Evolutionary conservation across 2,888 invertebrate genomes (phyloP).

Genomic region (Hirtodrosophila trivittata): DNA sequence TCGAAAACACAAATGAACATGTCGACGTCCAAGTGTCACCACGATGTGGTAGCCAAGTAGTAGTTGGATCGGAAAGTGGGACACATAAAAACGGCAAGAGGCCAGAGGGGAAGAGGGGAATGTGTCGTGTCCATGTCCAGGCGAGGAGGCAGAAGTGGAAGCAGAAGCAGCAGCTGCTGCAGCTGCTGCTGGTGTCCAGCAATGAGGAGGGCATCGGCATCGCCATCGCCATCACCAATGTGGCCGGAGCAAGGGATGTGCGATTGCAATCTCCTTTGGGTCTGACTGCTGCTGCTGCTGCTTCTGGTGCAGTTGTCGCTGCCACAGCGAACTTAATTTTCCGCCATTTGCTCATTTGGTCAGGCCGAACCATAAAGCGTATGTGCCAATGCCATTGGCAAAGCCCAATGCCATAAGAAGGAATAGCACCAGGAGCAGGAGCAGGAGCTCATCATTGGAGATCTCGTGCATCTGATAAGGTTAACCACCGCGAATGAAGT

Average conservation of each 20-base stretch:
- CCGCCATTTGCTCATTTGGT: slow-evolving; percentile 73
- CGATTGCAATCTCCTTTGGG: slow-evolving; percentile 69
- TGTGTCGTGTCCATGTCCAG: slow-evolving; percentile 49
- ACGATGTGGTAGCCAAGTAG: slow-evolving; percentile 44
- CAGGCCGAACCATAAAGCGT: slow-evolving; percentile 62
- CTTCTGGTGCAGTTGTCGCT: slow-evolving; percentile 53
- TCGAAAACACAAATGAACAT: slow-evolving; percentile 63
- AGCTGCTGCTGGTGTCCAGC: slow-evolving; percentile 50
- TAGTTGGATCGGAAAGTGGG: slow-evolving; percentile 21
- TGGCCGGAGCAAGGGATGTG: slow-evolving; percentile 39
- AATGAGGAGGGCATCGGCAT: slow-evolving; percentile 42
- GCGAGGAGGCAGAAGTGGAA: background rate
- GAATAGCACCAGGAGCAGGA: slow-evolving; percentile 10
- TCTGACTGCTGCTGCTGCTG: slow-evolving; percentile 37
- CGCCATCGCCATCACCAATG: slow-evolving; percentile 4
- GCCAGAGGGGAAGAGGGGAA: slow-evolving; percentile 3
- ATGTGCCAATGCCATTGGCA: slow-evolving; percentile 51
- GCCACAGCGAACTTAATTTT: slow-evolving; percentile 63
- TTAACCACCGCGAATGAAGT: slow-evolving; percentile 60
- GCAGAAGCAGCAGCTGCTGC: slow-evolving; percentile 30
- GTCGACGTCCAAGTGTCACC: slow-evolving; percentile 73
- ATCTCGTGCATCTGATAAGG: slow-evolving; percentile 68
- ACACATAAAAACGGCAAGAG: slow-evolving; percentile 5
- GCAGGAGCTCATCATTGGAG: slow-evolving; percentile 50
- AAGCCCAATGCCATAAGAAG: slow-evolving; percentile 25